Conservation (phyloP, 37 sponge, comb jelly and placozoan species). For the Geodia barretti region DNA sequence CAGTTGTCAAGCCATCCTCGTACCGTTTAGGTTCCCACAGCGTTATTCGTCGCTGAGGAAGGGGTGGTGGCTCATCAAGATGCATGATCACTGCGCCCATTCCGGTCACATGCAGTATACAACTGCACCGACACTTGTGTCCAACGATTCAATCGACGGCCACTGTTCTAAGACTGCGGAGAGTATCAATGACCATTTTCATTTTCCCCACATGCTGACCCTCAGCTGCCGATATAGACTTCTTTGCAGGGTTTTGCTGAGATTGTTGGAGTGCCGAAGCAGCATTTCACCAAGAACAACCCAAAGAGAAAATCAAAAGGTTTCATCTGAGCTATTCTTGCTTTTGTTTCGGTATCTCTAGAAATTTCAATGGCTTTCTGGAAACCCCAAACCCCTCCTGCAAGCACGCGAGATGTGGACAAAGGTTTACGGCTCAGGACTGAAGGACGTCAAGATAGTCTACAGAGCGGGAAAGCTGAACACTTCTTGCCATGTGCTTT, state of each 20-base stretch:
- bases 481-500: conserved; percentile 10
- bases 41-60: conserved; percentile 7
- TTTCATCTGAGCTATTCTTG: neutral
- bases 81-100: too few species aligned
- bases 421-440: too few species aligned
- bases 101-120: too few species aligned
- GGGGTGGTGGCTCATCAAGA: conserved; percentile 8
- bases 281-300: conserved; percentile 25
- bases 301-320: neutral
- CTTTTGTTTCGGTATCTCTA: neutral
- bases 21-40: conserved; percentile 31
- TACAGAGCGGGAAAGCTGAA: too few species aligned
- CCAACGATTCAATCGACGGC: too few species aligned
- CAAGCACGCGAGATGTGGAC: too few species aligned
- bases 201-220: conserved; percentile 25
- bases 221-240: conserved; percentile 27
- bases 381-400: too few species aligned
- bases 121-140: too few species aligned
- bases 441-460: too few species aligned
- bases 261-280: conserved; percentile 36
- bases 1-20: conserved; percentile 21
- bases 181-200: conserved; percentile 39
- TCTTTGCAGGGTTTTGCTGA: conserved; percentile 27
- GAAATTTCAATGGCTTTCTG: neutral
- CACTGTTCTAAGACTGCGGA: conserved; percentile 7